Evolutionary conservation across 2,113 vertebrate species (phyloP), one percentile per base, ranked within the genome.

Genomic region (Myrmecobius fasciatus): DNA sequence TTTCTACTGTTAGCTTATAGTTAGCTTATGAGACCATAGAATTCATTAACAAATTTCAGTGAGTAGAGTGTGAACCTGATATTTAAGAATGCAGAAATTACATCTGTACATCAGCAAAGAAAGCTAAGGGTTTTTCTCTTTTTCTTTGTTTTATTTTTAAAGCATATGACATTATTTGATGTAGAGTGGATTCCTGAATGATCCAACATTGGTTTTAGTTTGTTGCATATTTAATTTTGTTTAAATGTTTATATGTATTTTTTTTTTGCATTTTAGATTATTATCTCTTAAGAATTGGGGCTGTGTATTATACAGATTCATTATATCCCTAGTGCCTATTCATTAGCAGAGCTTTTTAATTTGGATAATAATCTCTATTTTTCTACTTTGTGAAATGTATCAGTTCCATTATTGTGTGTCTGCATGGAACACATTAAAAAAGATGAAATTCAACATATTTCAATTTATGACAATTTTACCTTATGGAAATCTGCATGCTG

Each of bases 51-150:
- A 83, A 43, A 43, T 83, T 7, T 24, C 52, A 31, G 53, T 90
- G 24, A 26, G 52, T 93, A 8, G 52, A 83, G 91, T 89, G 43
- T 49, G 54, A 93, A 43, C 52, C 11, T 53, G 91, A 67, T 26
- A 88, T 20, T 89, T 10, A 95, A 95, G 90, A 83, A 83, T 91
- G n/a, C 25, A 95, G 75, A 96, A 90, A 56, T 92, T 56, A 92
- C 89, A 95, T 7, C 20, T 43, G 31, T 49, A 94, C 51, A 47
- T 92, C 90, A 93, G n/a, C 83, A 93, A 46, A 91, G 90, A 51
- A 46, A 83, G 92, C 53, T 36, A 25, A 46, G 92, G 43, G 31
- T 43, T 89, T 88, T n/a, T 20, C 14, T 20, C 90, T n/a, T 49
- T 46, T 67, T 11, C 12, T 67, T 36, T 67, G 31, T 67, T 53